A percentile compares a stretch with the other conserved stretches of the same genome.
Conservation (phyloP, 2,888 invertebrate genomes). For the Erebia epiphron region DNA sequence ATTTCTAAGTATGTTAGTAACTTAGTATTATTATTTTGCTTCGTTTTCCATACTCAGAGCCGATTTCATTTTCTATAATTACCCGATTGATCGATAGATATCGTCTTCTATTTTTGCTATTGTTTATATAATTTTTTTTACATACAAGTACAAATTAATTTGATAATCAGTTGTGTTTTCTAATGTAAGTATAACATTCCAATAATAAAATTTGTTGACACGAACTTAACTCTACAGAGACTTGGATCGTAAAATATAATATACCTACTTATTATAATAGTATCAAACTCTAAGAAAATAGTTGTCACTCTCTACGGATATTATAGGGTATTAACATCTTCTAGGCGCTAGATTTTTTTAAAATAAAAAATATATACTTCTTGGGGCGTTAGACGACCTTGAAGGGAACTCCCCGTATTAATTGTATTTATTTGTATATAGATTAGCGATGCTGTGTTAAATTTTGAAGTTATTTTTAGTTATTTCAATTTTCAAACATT, state of each 20-base stretch:
- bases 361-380: no score
- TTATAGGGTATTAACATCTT: not conserved
- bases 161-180: not conserved
- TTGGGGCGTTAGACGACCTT: no score
- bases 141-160: slow-evolving; percentile 38
- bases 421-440: not conserved
- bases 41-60: not conserved
- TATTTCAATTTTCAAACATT: not conserved
- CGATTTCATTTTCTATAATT: not conserved
- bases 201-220: not conserved
- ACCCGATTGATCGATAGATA: not conserved
- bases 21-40: not conserved
- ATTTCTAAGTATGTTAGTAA: not conserved
- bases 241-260: not conserved
- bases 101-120: slow-evolving; percentile 10
- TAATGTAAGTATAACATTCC: not conserved
- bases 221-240: not conserved
- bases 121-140: slow-evolving; percentile 34
- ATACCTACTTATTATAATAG: not conserved
- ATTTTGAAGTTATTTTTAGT: not conserved
- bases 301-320: not conserved
- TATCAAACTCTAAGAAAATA: not conserved
- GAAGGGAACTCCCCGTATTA: no score
- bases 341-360: not conserved
- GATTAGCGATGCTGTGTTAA: not conserved